Evolutionary conservation across 1,140 invertebrate species (phyloP).

Genomic region (Aleiodes sp.): DNA sequence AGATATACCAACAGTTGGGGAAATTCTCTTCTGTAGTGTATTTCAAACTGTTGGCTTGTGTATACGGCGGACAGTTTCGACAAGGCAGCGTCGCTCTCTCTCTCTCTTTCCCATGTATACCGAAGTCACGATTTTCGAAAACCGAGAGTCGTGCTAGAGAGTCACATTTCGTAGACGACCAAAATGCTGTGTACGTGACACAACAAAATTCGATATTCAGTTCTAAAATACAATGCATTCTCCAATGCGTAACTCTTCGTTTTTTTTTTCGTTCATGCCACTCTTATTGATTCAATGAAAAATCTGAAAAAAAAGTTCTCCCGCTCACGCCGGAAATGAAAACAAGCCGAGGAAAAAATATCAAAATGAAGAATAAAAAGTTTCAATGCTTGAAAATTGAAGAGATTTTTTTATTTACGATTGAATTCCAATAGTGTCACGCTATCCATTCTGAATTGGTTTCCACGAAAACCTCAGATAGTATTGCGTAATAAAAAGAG

Average conservation of each 20-base stretch:
- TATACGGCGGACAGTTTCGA: background rate
- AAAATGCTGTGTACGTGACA: slow-evolving; percentile 24
- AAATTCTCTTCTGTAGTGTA: no score
- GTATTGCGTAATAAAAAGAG: slow-evolving; percentile 4
- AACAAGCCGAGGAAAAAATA: background rate
- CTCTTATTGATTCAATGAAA: background rate
- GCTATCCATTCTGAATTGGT: background rate
- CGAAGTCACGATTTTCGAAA: slow-evolving; percentile 28
- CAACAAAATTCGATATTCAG: slow-evolving; percentile 14
- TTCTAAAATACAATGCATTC: background rate
- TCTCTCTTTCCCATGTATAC: no score
- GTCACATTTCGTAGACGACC: slow-evolving; percentile 5
- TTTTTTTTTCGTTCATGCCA: background rate
- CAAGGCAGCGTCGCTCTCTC: background rate
- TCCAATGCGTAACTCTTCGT: background rate
- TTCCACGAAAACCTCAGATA: slow-evolving; percentile 1
- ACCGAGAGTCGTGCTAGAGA: slow-evolving; percentile 10
- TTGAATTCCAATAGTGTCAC: background rate
- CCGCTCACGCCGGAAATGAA: background rate
- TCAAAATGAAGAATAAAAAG: background rate
- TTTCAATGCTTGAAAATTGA: background rate
- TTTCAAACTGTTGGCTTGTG: no score
- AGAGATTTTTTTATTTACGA: background rate
- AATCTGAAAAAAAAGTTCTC: background rate
- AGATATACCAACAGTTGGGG: no score